phyloP scores from a whole-genome alignment of 1,140 invertebrate species.

The Cotesia glomerata region DNA sequence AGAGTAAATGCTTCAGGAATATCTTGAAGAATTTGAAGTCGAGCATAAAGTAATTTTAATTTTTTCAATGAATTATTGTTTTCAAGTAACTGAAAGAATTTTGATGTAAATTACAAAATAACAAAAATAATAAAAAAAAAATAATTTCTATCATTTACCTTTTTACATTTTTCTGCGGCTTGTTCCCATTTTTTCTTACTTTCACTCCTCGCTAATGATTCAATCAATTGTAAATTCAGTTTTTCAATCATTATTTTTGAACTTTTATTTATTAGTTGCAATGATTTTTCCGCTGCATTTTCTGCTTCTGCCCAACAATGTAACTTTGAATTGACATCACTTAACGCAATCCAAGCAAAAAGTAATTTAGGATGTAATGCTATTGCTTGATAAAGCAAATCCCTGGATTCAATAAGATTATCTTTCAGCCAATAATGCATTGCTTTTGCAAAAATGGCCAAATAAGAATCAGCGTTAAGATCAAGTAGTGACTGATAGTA shows the following conservation, averaged over 20 bases:
- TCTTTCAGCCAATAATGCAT: conserved; percentile 63
- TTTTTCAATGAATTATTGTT: conserved; percentile 37
- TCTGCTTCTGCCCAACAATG: conserved; percentile 68
- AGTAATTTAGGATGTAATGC: conserved; percentile 47
- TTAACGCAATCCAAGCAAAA: conserved; percentile 60
- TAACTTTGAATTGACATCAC: conserved; percentile 64
- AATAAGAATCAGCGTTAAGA: conserved; percentile 66
- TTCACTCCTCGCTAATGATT: conserved; percentile 54
- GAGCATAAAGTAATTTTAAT: conserved; percentile 43
- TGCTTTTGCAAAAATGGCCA: conserved; percentile 68
- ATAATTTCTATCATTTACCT: conserved; percentile 41
- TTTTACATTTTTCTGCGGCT: conserved; percentile 54
- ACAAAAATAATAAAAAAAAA: neutral
- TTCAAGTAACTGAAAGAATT: conserved; percentile 41
- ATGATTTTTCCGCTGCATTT: conserved; percentile 59
- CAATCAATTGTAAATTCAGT: conserved; percentile 48
- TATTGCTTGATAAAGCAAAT: conserved; percentile 57
- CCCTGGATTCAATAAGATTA: conserved; percentile 65
- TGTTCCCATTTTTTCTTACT: conserved; percentile 63
- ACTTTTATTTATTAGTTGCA: conserved; percentile 44
- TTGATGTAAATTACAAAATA: neutral
- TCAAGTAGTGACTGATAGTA: conserved; percentile 61
- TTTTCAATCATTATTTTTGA: conserved; percentile 39
- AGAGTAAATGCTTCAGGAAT: conserved; percentile 41
- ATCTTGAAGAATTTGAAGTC: conserved; percentile 48